Evolutionary conservation across 2,888 invertebrate genomes (phyloP), one percentile per base, ranked within the genome.

Genomic region (Spialia ferax): DNA sequence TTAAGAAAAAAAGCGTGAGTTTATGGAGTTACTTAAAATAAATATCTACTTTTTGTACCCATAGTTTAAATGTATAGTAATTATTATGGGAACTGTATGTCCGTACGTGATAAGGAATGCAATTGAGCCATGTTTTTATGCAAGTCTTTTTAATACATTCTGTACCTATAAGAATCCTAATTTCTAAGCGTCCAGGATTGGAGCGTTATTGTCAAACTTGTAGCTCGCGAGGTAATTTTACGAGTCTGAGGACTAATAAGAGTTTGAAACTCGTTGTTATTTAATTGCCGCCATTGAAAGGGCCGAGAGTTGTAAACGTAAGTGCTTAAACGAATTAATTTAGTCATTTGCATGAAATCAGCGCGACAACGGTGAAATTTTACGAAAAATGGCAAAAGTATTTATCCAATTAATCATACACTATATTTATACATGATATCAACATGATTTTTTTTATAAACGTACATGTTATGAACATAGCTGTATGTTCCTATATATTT

Each of bases 211-310:
- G 13, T 13, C 23, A 13, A 50, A 50, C 22, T 50, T 13, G n/a
- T 26, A 54, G 29, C 7, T 54, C 54, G 15, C 54, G 8, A 29
- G 15, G 15, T 54, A 29, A 29, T 54, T 29, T 54, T 54, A 54
- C 54, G 54, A 54, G 13, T 18, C 32, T 32, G 32, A 15, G 55
- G 15, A 45, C 45, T 45, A 7, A 18, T 18, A 45, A 18, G 18
- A 54, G 54, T 54, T 54, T 15, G 15, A 54, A 54, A 54, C 26
- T 54, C 26, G 54, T n/a, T 54, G 54, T 54, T 23, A 54, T 54
- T 54, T 54, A 54, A 54, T 54, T 54, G 54, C 54, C 6, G 26
- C 26, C 54, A 54, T 54, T 54, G 23, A 26, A n/a, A 26, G 54
- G 26, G 54, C 54, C 54, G 26, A 54, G n/a, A 15, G 26, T 23